A percentile compares a stretch with the other conserved stretches of the same genome.
Evolutionary conservation across 2,113 vertebrate species (phyloP).

Genomic region (Myiozetetes cayanensis): DNA sequence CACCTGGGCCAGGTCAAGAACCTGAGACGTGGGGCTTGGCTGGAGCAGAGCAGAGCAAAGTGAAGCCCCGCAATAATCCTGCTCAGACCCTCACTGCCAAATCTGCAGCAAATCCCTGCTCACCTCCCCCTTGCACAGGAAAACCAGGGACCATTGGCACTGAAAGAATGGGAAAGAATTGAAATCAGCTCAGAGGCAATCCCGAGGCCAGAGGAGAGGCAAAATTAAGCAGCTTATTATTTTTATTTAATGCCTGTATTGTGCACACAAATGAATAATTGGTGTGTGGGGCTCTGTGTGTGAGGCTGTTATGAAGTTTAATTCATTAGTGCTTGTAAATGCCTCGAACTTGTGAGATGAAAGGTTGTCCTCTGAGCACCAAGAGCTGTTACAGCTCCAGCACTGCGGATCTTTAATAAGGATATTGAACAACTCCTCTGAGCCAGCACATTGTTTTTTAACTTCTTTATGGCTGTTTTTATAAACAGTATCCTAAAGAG

Average conservation of each 20-base stretch:
- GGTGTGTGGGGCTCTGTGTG: not conserved
- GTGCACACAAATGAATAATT: slow-evolving; percentile 30
- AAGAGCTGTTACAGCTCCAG: slow-evolving; percentile 16
- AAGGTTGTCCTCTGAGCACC: slow-evolving; percentile 50
- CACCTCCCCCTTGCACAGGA: not conserved
- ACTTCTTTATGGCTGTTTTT: slow-evolving; percentile 37
- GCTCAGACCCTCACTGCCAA: not conserved
- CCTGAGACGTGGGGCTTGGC: not conserved
- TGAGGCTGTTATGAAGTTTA: slow-evolving; percentile 24
- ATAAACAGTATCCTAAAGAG: not conserved
- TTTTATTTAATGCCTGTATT: slow-evolving; percentile 40
- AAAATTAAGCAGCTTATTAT: slow-evolving; percentile 51
- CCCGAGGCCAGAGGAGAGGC: not conserved
- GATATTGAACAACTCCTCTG: slow-evolving; percentile 29
- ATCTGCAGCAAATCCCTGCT: not conserved
- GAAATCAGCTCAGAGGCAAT: not conserved
- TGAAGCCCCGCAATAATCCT: not conserved
- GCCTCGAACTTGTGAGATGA: slow-evolving; percentile 24
- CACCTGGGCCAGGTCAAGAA: not conserved
- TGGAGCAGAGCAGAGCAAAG: not conserved
- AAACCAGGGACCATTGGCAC: not conserved
- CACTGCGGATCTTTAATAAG: slow-evolving; percentile 17
- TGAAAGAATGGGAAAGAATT: not conserved
- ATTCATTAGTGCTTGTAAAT: slow-evolving; percentile 45
- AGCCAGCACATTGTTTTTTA: slow-evolving; percentile 33